Evolutionary conservation across 2,113 vertebrate species (phyloP).

Genomic region (Malurus elegans): DNA sequence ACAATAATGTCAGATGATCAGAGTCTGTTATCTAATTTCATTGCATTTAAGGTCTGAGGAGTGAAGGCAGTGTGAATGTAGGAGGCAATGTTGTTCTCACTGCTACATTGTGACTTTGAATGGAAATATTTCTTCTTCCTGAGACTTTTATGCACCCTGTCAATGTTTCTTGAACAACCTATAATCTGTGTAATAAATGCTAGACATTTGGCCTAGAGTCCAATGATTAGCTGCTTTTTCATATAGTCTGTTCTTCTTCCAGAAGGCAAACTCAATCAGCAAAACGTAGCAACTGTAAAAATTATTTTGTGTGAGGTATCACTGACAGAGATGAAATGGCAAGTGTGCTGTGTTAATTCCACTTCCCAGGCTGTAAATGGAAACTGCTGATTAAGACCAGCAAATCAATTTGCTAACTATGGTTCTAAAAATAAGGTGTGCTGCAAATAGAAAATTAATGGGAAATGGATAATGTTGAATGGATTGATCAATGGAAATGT

Average conservation of each 20-base stretch:
- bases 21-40: not conserved
- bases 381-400: conserved; percentile 45
- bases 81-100: not conserved
- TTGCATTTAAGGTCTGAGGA: not conserved
- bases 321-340: conserved; percentile 12
- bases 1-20: not conserved
- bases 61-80: not conserved
- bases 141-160: not conserved
- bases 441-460: conserved; percentile 42
- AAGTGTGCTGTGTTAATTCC: conserved; percentile 20
- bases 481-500: conserved; percentile 21
- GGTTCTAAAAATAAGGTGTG: conserved; percentile 37
- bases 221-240: not conserved
- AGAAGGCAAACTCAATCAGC: not conserved
- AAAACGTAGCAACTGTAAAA: not conserved
- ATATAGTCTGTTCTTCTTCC: not conserved
- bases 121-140: not conserved
- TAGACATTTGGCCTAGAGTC: not conserved
- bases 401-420: conserved; percentile 37
- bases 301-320: not conserved
- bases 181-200: not conserved
- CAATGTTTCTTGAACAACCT: not conserved
- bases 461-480: not conserved
- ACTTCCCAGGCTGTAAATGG: not conserved
- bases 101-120: not conserved